Evolutionary conservation across 2,797 vertebrate species (phyloP), one percentile per base, ranked within the genome.

Genomic region (Novumbra hubbsi): DNA sequence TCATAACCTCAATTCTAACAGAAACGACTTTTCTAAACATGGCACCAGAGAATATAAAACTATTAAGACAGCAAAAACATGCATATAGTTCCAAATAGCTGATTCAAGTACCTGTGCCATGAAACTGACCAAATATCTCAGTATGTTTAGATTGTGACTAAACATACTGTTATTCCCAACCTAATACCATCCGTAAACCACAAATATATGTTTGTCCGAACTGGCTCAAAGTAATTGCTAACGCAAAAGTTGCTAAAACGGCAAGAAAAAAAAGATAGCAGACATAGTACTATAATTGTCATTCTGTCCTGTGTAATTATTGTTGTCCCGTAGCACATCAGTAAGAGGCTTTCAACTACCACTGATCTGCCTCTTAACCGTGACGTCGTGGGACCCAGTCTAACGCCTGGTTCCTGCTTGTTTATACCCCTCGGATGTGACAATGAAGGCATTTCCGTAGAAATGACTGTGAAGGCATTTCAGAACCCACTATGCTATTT

Each of bases 271-370:
- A 60, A 60, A 16, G 14, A 41, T 32, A 16, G 63, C 17, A 30
- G 28, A 7, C 12, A 14, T 45, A 45, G 9, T 38, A 38, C 73
- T 66, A 80, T 91, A 92, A 93, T 89, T 90, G 84, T 81, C 78
- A 85, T 91, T 92, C 92, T 91, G 86, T 78, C 84, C 71, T 60
- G 57, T 74, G 78, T 92, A 93, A 93, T 93, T 91, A 90, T 68
- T 90, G 88, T 86, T 90, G 81, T 92, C 73, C 38, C 79, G 74
- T 45, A 45, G 41, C 41, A 75, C 80, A 84, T 77, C 76, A 68
- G 48, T 75, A 69, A 62, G 76, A 74, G 84, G 74, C 76, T 84
- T 76, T 85, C 74, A 83, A 64, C 76, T 81, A 55, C 75, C 80
- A 81, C 78, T 88, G 84, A 84, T 85, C 63, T 80, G 80, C 62